Conservation (phyloP, 2,797 vertebrate genomes). For the Heliangelus exortis region DNA sequence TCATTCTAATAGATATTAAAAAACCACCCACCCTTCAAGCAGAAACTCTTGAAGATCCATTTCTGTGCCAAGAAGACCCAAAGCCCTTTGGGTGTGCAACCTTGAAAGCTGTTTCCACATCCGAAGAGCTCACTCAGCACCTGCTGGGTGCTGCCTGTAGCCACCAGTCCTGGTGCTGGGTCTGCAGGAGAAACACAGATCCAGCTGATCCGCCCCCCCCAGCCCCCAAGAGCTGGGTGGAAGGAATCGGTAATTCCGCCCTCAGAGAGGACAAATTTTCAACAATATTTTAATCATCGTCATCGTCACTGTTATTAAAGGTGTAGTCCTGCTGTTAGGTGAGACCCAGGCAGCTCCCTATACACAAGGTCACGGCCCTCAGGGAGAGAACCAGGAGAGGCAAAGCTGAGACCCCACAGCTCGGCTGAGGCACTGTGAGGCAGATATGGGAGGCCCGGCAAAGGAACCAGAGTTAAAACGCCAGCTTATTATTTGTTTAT, state of each 20-base stretch:
- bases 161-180: accelerated
- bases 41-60: not conserved
- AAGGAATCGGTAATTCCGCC: not conserved
- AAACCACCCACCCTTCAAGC: not conserved
- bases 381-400: accelerated
- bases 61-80: accelerated
- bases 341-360: not conserved
- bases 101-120: not conserved
- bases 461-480: not conserved
- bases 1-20: not conserved
- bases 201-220: accelerated
- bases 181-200: not conserved
- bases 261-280: not conserved
- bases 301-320: not conserved
- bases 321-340: accelerated
- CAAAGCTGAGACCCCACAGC: not conserved
- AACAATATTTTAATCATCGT: not conserved
- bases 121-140: not conserved
- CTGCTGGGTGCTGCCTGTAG: accelerated
- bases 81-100: not conserved
- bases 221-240: not conserved
- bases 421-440: not conserved
- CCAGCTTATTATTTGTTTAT: not conserved
- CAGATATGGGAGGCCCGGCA: not conserved
- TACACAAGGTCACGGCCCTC: not conserved